These are phyloP conservation scores for Halichoeres trimaculatus DNA, from an alignment of 2,113 vertebrate species.

Conservation along the genomic window DNA sequence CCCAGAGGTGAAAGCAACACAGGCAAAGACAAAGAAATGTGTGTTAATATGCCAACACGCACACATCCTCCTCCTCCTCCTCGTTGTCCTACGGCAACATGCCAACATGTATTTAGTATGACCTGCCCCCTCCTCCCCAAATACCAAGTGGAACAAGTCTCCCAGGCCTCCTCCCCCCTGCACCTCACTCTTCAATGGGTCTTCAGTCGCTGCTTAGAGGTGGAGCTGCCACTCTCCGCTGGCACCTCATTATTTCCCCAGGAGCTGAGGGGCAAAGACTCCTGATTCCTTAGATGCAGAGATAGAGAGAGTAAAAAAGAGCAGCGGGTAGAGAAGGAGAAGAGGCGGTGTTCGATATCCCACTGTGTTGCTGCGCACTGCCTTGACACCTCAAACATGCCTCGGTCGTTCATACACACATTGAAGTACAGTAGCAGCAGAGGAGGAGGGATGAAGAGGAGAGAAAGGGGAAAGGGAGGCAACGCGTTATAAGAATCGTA, in stretches of 20 bases:
- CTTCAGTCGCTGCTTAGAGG: constrained; percentile 13
- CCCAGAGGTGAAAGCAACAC: constrained; percentile 25
- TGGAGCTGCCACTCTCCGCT: constrained; percentile 33
- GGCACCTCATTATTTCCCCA: constrained; percentile 64
- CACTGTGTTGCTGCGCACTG: constrained; percentile 42
- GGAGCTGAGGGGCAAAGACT: constrained; percentile 63
- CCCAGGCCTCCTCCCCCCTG: constrained; percentile 14
- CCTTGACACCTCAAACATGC: constrained; percentile 56
- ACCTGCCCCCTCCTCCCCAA: neutral
- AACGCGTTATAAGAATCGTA: constrained; percentile 33
- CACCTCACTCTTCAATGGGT: constrained; percentile 11
- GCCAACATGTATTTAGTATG: neutral
- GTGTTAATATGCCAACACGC: neutral
- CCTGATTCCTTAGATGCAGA: constrained; percentile 48
- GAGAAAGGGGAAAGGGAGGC: constrained; percentile 15
- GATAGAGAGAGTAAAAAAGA: constrained; percentile 35
- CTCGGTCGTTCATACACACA: constrained; percentile 29
- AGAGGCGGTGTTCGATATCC: constrained; percentile 34
- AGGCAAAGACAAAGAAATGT: neutral
- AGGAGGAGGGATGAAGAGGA: constrained; percentile 29
- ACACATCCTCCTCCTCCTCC: neutral
- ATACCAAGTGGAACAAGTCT: constrained; percentile 37
- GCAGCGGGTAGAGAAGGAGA: constrained; percentile 11
- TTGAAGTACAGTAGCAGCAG: constrained; percentile 54
- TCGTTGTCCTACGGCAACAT: neutral